Evolutionary conservation across 2,113 vertebrate species (phyloP).

Genomic region (Entomyzon cyanotis): DNA sequence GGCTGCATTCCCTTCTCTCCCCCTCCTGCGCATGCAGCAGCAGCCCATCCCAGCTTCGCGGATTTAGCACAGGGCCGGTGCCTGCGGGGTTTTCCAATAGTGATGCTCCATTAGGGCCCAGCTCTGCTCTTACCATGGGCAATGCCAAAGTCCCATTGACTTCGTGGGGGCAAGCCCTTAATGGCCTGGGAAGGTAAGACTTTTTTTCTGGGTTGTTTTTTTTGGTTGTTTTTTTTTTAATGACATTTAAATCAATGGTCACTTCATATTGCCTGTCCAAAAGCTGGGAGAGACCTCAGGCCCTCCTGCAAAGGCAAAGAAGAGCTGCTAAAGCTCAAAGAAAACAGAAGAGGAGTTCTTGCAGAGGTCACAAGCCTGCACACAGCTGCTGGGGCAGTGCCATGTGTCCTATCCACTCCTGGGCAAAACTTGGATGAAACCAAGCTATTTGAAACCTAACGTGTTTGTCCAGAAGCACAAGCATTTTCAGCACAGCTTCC

Average conservation of each 20-base stretch:
- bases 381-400: not conserved
- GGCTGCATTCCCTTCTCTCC: not conserved
- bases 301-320: not conserved
- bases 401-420: not conserved
- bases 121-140: not conserved
- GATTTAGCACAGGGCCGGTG: not conserved
- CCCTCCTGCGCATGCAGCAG: not conserved
- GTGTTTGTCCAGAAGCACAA: not conserved
- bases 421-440: not conserved
- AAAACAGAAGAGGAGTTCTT: not conserved
- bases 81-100: slow-evolving; percentile 40
- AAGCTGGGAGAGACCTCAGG: not conserved
- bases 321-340: not conserved
- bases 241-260: not conserved
- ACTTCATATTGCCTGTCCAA: not conserved
- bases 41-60: not conserved
- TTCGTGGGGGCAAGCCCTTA: not conserved
- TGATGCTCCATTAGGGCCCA: slow-evolving; percentile 32
- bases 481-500: not conserved
- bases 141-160: slow-evolving; percentile 8
- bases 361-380: not conserved
- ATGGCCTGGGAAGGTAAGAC: not conserved
- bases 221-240: not conserved
- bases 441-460: not conserved
- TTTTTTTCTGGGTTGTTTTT: no score